Evolutionary conservation across 2,797 vertebrate species (phyloP).

Genomic region (Peromyscus attwateri): DNA sequence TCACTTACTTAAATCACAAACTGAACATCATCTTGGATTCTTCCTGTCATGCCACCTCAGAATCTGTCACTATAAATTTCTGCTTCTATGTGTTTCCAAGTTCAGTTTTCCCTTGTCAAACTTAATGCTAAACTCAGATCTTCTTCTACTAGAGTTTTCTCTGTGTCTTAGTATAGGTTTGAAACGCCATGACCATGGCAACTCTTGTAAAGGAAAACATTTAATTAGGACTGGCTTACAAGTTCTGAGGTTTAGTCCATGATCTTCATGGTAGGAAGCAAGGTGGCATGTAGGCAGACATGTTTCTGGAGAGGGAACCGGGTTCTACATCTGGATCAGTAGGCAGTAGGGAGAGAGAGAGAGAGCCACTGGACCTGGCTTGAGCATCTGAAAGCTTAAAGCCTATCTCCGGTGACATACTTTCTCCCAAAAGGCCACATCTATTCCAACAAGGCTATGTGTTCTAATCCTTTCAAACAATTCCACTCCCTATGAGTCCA

Average conservation of each 20-base stretch:
- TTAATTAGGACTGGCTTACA: neutral
- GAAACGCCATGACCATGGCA: no score
- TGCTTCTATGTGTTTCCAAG: accelerated
- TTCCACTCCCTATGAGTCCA: neutral
- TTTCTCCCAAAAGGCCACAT: neutral
- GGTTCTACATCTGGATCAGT: neutral
- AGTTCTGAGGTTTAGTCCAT: neutral
- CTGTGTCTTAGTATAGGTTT: neutral
- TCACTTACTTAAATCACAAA: neutral
- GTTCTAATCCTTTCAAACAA: neutral
- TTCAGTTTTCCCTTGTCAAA: neutral
- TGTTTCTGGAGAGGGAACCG: neutral
- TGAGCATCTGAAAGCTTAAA: neutral
- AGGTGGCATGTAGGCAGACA: neutral
- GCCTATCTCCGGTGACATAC: neutral
- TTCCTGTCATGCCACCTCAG: neutral
- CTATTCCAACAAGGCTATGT: neutral
- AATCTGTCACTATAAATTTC: neutral
- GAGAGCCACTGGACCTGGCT: neutral
- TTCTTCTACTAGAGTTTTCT: neutral
- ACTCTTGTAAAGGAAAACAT: neutral
- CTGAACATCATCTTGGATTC: accelerated
- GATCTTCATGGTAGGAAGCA: neutral
- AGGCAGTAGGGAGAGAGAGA: neutral
- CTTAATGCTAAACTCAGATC: no score